Conservation (phyloP, 2,797 vertebrate genomes). For the Tragopan temminckii region DNA sequence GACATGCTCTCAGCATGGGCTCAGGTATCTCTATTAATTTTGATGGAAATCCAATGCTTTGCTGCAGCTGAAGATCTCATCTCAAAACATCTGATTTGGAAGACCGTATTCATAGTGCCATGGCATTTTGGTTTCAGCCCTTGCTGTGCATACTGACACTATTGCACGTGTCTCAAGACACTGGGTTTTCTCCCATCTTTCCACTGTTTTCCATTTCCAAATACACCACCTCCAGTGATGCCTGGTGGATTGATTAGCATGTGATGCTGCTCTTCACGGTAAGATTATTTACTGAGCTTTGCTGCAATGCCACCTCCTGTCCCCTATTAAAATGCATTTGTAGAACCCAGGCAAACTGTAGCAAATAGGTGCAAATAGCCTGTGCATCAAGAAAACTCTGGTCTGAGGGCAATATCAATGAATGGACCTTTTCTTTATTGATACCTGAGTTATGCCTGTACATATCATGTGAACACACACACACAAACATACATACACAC, state of each 20-base stretch:
- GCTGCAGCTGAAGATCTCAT: not conserved
- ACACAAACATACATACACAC: not conserved
- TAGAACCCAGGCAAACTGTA: constrained; percentile 12
- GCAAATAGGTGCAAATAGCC: constrained; percentile 51
- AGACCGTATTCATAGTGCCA: not conserved
- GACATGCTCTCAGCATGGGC: not conserved
- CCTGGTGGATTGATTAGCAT: not conserved
- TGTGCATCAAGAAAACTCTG: not conserved
- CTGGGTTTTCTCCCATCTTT: not conserved
- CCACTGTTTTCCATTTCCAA: not conserved
- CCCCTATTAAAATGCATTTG: not conserved
- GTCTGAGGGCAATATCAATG: not conserved
- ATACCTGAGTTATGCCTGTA: not conserved
- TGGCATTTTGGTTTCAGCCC: not conserved
- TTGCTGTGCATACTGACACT: not conserved
- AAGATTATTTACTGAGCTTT: not conserved
- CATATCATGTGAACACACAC: not conserved
- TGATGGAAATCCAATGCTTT: not conserved
- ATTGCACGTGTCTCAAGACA: rapidly evolving
- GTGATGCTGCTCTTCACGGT: not conserved
- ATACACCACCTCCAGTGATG: not conserved
- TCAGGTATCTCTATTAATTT: not conserved
- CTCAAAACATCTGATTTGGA: not conserved
- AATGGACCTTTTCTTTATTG: not conserved
- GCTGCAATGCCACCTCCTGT: constrained; percentile 12